phyloP scores from a whole-genome alignment of 2,113 vertebrate species.

The Hirundichthys speculiger region DNA sequence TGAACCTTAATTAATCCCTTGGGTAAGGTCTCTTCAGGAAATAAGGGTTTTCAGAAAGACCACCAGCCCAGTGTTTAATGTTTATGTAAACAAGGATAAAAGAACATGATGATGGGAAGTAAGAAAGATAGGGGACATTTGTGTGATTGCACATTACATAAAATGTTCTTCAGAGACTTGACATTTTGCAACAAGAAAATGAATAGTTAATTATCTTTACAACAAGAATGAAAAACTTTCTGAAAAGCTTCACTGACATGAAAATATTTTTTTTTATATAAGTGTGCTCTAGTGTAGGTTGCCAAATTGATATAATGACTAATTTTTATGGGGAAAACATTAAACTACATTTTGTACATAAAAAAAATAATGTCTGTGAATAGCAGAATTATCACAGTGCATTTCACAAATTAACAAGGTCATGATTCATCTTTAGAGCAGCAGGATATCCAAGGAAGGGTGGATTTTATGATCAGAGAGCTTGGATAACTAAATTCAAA shows the following conservation, averaged over 20 bases:
- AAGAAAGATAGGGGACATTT: constrained; percentile 1
- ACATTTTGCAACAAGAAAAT: background rate
- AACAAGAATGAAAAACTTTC: background rate
- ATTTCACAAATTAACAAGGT: constrained; percentile 17
- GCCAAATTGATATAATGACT: too few species aligned
- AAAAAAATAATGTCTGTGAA: too few species aligned
- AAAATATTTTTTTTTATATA: background rate
- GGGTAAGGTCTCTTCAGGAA: too few species aligned
- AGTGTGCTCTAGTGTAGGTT: too few species aligned
- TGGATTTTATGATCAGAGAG: background rate
- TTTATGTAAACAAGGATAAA: constrained; percentile 52
- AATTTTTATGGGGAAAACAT: constrained; percentile 6
- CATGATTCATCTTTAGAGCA: background rate
- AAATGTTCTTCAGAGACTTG: constrained; percentile 6
- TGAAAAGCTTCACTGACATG: constrained; percentile 1
- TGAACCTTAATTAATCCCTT: too few species aligned
- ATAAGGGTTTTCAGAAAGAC: background rate
- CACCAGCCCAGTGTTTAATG: constrained; percentile 29
- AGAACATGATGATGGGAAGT: constrained; percentile 17
- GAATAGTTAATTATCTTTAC: background rate
- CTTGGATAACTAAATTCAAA: background rate
- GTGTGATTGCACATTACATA: constrained; percentile 16
- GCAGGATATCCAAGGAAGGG: background rate
- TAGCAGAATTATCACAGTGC: too few species aligned
- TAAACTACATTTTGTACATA: constrained; percentile 1